Percentiles rank a stretch among this genome's conserved stretches.
Conservation (phyloP, 1,140 invertebrate genomes). For the Drosophila trapezifrons region DNA sequence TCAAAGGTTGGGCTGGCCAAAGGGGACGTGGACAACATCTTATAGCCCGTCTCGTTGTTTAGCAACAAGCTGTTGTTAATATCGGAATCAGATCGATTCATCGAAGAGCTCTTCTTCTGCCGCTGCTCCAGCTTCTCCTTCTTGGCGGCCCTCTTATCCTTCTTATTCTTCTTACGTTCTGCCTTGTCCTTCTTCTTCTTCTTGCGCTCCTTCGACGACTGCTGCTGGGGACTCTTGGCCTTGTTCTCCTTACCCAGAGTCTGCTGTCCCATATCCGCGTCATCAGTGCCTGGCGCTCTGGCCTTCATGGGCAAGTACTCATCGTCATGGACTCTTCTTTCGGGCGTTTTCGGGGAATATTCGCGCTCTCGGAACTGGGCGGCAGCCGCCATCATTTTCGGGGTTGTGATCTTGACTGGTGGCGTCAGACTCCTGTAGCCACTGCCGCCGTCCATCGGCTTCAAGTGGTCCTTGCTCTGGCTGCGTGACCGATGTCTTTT, state of each 20-base stretch:
- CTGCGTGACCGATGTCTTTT: conserved; percentile 57
- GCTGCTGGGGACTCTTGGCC: conserved; percentile 27
- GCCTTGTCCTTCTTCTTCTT: conserved; percentile 83
- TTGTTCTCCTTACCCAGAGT: conserved; percentile 60
- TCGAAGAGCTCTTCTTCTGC: conserved; percentile 49
- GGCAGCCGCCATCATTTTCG: conserved; percentile 29
- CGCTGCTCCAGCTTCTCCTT: conserved; percentile 46
- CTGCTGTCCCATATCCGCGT: conserved; percentile 11
- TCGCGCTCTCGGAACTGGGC: conserved; percentile 29
- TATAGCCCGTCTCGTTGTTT: conserved; percentile 17
- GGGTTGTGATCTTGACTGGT: conserved; percentile 44
- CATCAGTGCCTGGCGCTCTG: conserved; percentile 3
- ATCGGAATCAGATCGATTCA: conserved; percentile 35
- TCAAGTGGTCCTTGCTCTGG: conserved; percentile 38
- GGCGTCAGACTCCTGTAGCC: conserved; percentile 61
- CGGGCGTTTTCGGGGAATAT: conserved; percentile 58
- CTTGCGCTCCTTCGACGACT: conserved; percentile 85
- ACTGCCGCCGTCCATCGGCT: conserved; percentile 22
- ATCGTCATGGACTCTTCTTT: conserved; percentile 25
- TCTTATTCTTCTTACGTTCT: conserved; percentile 68
- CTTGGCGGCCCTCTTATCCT: conserved; percentile 84
- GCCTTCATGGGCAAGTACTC: conserved; percentile 9
- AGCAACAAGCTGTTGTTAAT: conserved; percentile 8
- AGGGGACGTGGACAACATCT: conserved; percentile 2
- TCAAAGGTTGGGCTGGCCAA: conserved; percentile 14